Conservation (phyloP, 2,888 invertebrate species). For the Drosophila acutilabella region DNA sequence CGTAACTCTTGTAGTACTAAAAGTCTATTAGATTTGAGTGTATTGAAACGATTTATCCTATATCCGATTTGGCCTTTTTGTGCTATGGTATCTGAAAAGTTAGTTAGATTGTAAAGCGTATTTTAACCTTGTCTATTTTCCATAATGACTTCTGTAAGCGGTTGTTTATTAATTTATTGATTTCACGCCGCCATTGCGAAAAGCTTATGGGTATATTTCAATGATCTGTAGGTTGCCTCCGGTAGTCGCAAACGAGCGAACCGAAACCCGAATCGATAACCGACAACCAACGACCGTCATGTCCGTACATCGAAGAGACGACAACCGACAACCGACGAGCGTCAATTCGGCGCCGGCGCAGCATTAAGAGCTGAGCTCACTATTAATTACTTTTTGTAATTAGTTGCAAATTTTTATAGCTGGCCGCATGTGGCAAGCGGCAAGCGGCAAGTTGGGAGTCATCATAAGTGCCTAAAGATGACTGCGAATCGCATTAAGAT, state of each 20-base stretch:
- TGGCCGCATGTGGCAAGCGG: conserved; percentile 50
- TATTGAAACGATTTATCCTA: no score
- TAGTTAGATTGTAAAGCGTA: conserved; percentile 3
- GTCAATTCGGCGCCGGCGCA: conserved; percentile 44
- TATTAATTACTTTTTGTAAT: conserved; percentile 83
- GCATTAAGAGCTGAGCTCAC: conserved; percentile 66
- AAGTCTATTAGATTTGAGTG: no score
- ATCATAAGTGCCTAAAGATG: conserved; percentile 49
- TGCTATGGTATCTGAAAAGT: no score
- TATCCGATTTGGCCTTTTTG: no score
- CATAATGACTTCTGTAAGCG: conserved; percentile 5
- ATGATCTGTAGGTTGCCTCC: conserved; percentile 14
- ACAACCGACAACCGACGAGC: conserved; percentile 1
- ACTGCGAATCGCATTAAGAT: conserved; percentile 74
- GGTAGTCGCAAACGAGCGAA: background rate
- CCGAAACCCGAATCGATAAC: background rate
- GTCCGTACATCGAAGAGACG: background rate
- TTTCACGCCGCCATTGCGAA: conserved; percentile 63
- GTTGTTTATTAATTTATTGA: conserved; percentile 65
- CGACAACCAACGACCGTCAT: background rate
- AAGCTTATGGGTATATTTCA: conserved; percentile 27
- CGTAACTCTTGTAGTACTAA: background rate
- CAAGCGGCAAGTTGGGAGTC: conserved; percentile 35
- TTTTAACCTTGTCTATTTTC: background rate
- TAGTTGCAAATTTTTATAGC: conserved; percentile 74